Conservation (phyloP, 2,797 vertebrate genomes). For the Crocodylus rhombifer region DNA sequence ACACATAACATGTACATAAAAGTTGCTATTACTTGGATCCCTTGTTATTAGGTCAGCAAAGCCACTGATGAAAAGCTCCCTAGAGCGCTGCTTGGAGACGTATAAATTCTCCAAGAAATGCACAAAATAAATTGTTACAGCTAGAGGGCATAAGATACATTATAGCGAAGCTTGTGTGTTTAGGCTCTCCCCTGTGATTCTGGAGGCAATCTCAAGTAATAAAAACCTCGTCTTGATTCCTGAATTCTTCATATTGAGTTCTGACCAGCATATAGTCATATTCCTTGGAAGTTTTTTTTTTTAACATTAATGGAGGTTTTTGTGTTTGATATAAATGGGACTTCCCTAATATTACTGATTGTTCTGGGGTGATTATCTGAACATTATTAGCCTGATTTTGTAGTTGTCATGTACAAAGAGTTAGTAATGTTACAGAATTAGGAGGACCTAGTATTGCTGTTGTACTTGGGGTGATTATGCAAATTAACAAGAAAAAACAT, state of each 20-base stretch:
- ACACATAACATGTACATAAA: neutral
- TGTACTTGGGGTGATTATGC: neutral
- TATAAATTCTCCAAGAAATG: conserved; percentile 64
- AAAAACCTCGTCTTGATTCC: conserved; percentile 69
- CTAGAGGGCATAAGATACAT: conserved; percentile 33
- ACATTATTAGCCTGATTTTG: neutral
- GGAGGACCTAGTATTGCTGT: neutral
- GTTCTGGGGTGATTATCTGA: neutral
- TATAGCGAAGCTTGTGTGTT: neutral
- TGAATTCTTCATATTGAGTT: conserved; percentile 43
- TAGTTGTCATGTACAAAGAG: neutral
- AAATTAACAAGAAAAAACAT: neutral
- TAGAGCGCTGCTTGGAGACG: neutral
- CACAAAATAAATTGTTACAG: conserved; percentile 30
- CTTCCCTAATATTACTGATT: neutral
- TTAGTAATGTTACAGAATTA: neutral
- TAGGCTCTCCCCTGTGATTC: conserved; percentile 37
- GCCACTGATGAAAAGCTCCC: conserved; percentile 47
- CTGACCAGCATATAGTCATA: neutral
- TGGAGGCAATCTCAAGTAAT: conserved; percentile 56
- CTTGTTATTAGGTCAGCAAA: conserved; percentile 48
- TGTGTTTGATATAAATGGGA: fast-evolving
- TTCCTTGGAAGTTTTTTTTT: neutral
- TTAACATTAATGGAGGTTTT: neutral
- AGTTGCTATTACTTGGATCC: conserved; percentile 55